These are phyloP conservation scores for Neocrepidodera transversa DNA, from an alignment of 2,888 invertebrate genomes.

Conservation along the genomic window DNA sequence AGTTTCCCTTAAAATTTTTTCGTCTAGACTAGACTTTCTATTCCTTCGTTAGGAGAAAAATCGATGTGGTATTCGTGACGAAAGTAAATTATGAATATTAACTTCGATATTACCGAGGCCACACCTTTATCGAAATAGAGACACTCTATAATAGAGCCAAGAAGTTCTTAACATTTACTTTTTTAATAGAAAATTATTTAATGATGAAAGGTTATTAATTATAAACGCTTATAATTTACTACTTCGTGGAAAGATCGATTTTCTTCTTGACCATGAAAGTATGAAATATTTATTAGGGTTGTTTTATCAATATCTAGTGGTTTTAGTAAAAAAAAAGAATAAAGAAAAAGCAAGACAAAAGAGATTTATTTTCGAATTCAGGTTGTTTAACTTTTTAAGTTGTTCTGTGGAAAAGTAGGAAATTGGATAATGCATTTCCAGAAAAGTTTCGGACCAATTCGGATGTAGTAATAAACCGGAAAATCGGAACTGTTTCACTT, in stretches of 20 bases:
- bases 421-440: too few relatives aligned
- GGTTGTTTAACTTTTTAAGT: too few relatives aligned
- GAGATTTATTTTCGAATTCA: too few relatives aligned
- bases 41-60: not conserved
- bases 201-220: conserved; percentile 16
- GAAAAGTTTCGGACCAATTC: too few relatives aligned
- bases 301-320: too few relatives aligned
- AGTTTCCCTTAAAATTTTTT: not conserved
- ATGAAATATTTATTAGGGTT: too few relatives aligned
- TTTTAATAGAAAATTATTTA: not conserved
- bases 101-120: conserved; percentile 2
- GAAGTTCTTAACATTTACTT: not conserved
- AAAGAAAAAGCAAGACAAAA: too few relatives aligned
- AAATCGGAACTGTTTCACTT: too few relatives aligned
- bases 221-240: conserved; percentile 7
- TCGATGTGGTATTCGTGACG: conserved; percentile 15
- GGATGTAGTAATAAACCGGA: too few relatives aligned
- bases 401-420: too few relatives aligned
- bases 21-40: conserved; percentile 14
- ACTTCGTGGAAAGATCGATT: conserved; percentile 2
- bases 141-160: not conserved
- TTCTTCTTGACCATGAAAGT: not conserved
- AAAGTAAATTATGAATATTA: conserved; percentile 14
- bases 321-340: too few relatives aligned
- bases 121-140: conserved; percentile 8